A percentile compares a stretch with the other conserved stretches of the same genome.
phyloP scores from a whole-genome alignment of 1,140 invertebrate genomes.

The Nephila pilipes region DNA sequence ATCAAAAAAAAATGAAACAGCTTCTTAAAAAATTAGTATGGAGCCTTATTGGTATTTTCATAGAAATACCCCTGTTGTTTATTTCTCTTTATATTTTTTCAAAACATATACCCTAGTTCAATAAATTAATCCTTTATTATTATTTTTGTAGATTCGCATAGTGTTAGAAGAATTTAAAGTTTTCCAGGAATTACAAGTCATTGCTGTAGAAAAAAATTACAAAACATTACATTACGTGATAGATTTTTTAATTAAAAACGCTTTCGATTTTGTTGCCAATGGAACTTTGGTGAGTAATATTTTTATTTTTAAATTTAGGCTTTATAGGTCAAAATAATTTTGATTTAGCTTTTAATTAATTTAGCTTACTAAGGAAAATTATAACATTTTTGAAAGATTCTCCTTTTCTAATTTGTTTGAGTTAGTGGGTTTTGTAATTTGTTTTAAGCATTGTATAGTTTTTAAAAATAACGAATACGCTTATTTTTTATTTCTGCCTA shows the following conservation, averaged over 20 bases:
- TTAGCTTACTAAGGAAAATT: not conserved
- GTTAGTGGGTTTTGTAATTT: too few relatives aligned
- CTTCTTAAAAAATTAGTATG: not conserved
- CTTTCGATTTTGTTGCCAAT: not conserved
- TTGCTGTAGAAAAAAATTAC: not conserved
- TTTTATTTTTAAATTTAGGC: not conserved
- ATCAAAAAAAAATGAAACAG: too few relatives aligned
- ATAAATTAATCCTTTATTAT: too few relatives aligned
- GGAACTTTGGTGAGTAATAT: not conserved
- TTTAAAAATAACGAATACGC: too few relatives aligned
- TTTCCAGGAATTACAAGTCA: not conserved
- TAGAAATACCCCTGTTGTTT: not conserved
- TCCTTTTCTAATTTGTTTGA: too few relatives aligned
- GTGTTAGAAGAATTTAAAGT: not conserved
- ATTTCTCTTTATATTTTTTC: not conserved
- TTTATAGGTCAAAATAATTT: not conserved
- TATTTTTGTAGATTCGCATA: not conserved
- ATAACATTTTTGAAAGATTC: not conserved
- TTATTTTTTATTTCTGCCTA: too few relatives aligned
- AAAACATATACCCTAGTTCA: not conserved
- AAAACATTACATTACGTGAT: not conserved
- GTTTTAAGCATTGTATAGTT: not conserved
- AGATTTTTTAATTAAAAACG: not conserved
- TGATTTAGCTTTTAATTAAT: not conserved
- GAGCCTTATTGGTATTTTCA: not conserved